Conservation (phyloP, 2,888 invertebrate species). For the Tromatobia lineatoria region DNA sequence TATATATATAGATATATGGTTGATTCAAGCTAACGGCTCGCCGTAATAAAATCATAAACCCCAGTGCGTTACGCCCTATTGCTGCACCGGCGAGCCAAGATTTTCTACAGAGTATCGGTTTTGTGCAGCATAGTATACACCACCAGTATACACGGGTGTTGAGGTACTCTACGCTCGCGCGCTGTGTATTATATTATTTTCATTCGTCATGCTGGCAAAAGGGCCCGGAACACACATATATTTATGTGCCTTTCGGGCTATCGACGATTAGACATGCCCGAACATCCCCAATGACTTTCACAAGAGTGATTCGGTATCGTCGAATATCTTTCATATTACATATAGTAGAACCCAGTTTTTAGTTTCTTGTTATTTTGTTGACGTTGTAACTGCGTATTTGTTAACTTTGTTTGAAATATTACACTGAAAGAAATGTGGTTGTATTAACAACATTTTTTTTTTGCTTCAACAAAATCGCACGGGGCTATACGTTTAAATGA, state of each 20-base stretch:
- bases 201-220: slow-evolving; percentile 64
- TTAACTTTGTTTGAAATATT: too few relatives aligned
- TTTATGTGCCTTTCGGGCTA: slow-evolving; percentile 75
- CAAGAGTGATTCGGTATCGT: slow-evolving; percentile 12
- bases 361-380: not conserved
- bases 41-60: slow-evolving; percentile 68
- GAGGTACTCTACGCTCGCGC: slow-evolving; percentile 6
- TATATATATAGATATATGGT: slow-evolving; percentile 1
- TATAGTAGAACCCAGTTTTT: not conserved
- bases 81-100: slow-evolving; percentile 41
- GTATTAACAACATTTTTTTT: too few relatives aligned
- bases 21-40: slow-evolving; percentile 39
- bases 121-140: not conserved
- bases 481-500: too few relatives aligned
- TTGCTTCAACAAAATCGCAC: too few relatives aligned
- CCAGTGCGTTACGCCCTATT: slow-evolving; percentile 63
- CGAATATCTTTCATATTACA: not conserved
- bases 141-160: slow-evolving; percentile 27
- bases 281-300: slow-evolving; percentile 58
- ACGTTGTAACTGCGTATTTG: too few relatives aligned
- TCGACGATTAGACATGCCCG: slow-evolving; percentile 75
- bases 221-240: slow-evolving; percentile 54
- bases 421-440: too few relatives aligned
- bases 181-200: slow-evolving; percentile 23
- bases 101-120: slow-evolving; percentile 30